A percentile compares a stretch with the other conserved stretches of the same genome.
phyloP scores from a whole-genome alignment of 2,888 invertebrate species.

The Metalampra italica region DNA sequence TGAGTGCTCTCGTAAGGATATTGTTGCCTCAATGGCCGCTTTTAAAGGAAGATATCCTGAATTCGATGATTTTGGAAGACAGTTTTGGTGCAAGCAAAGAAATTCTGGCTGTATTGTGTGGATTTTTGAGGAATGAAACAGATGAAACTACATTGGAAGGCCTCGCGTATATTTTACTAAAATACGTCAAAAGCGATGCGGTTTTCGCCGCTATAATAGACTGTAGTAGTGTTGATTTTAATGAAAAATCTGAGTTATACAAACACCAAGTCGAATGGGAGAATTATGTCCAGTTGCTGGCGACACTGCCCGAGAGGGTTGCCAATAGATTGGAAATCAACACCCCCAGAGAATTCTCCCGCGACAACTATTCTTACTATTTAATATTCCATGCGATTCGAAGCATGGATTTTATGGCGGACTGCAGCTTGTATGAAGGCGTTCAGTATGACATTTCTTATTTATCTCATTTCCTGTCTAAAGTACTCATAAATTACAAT shows the following conservation, averaged over 20 bases:
- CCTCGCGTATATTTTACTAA: conserved; percentile 59
- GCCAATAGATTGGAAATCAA: conserved; percentile 81
- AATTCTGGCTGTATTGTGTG: conserved; percentile 62
- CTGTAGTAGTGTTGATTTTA: conserved; percentile 32
- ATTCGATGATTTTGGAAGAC: conserved; percentile 77
- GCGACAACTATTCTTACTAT: conserved; percentile 76
- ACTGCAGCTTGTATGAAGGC: conserved; percentile 44
- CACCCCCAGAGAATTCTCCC: conserved; percentile 77
- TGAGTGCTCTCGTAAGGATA: conserved; percentile 65
- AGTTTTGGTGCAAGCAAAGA: conserved; percentile 64
- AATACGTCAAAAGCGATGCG: conserved; percentile 76
- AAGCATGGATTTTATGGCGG: conserved; percentile 79
- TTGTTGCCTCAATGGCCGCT: conserved; percentile 80
- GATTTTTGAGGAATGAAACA: conserved; percentile 62
- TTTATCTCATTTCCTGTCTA: conserved; percentile 79
- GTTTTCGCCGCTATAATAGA: conserved; percentile 73
- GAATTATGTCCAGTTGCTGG: conserved; percentile 78
- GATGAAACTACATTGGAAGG: conserved; percentile 42
- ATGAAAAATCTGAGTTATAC: conserved; percentile 24
- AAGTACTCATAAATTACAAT: conserved; percentile 78
- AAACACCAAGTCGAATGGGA: conserved; percentile 56
- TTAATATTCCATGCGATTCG: conserved; percentile 80
- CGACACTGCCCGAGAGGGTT: conserved; percentile 83
- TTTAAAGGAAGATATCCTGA: conserved; percentile 56
- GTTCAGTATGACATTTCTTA: conserved; percentile 55